Evolutionary conservation across 2,888 invertebrate genomes (phyloP), one percentile per base, ranked within the genome.

Genomic region (Timandra comae): DNA sequence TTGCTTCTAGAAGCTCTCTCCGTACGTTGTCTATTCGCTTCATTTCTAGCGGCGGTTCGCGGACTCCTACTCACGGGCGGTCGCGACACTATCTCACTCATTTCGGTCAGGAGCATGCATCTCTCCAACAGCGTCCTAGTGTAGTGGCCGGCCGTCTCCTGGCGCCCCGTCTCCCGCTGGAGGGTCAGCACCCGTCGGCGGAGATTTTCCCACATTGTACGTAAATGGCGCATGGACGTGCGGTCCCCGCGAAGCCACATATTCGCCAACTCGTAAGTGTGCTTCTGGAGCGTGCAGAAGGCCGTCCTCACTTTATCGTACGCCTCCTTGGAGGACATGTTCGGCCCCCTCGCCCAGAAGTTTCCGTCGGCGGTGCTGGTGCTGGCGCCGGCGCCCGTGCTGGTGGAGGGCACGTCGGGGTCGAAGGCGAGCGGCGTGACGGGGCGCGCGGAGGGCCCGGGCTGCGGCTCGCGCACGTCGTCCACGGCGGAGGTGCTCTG

Each of bases 121-220:
- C 86, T 66, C 43, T 82, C 81, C 21, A 81, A 50, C 25, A 85
- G 62, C 3, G 81, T 75, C 41, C 82, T 67, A 7, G 79, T 76
- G 42, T 80, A 84, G 50, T 75, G 74, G 29, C 68, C 72, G 1
- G 77, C 76, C 27, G 73, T 50, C 37, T 76, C 78, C 39, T 68
- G 73, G 29, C 73, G 55, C 9, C 77, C 75, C 1, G 84, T 78
- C 48, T 86, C 82, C 39, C 88, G 67, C 43, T 89, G 81, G 33
- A 89, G 59, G 46, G 80, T 64, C 37, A 88, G 68, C 46, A 91
- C 87, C 33, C 90, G 88, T 22, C 88, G 68, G 12, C 89, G 88
- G 39, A 91, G 73, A 54, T 89, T 89, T 38, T 89, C 88, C 85
- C 91, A 89, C 86, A 91, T 87, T 19, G 76, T 78, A 5, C 91